Evolutionary conservation across 2,888 invertebrate species (phyloP), one percentile per base, ranked within the genome.

Genomic region (Petrolisthes cinctipes): DNA sequence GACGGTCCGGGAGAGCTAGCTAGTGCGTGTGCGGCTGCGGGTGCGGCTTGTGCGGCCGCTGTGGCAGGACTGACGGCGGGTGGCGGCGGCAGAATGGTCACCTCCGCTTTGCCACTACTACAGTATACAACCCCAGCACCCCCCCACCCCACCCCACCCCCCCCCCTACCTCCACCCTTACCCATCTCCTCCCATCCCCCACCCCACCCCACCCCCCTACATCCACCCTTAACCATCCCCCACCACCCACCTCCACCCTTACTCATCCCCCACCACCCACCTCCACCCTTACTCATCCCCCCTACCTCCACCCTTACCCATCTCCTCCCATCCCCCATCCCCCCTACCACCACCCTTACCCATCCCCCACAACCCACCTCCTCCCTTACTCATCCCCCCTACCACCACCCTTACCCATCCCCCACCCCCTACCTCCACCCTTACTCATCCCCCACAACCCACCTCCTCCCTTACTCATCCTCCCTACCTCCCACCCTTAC

Each of bases 1-100:
- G 23, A 5, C 37, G 11, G 23, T 53, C 56, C 14, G 57, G 71
- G 83, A 23, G 23, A 51, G 53, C 66, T 68, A 85, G 78, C 84
- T 84, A 66, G 79, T 51, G 82, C 37, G 73, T 51, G 17, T 9
- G n/a, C 73, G 75, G 80, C 56, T 5, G 86, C 57, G 81, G 57
- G 23, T 86, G 86, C 86, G 83, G 86, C 86, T 83, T 86, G 86
- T 83, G 83, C 71, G 86, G 78, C 86, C 83, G 86, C 86, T 86
- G 86, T 83, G 78, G 83, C 82, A 76, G 86, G 83, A 86, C 86
- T 86, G 86, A 20, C 76, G 85, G 81, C 80, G 37, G 37, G 37
- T 71, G 71, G 71, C 71, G 71, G 71, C 79, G 56, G 83, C 79
- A 73, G 81, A 57, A 56, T 71, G 86, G 80, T 86, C 78, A 86